Evolutionary conservation across 2,113 vertebrate species (phyloP).

Genomic region (Elephantulus edwardii): DNA sequence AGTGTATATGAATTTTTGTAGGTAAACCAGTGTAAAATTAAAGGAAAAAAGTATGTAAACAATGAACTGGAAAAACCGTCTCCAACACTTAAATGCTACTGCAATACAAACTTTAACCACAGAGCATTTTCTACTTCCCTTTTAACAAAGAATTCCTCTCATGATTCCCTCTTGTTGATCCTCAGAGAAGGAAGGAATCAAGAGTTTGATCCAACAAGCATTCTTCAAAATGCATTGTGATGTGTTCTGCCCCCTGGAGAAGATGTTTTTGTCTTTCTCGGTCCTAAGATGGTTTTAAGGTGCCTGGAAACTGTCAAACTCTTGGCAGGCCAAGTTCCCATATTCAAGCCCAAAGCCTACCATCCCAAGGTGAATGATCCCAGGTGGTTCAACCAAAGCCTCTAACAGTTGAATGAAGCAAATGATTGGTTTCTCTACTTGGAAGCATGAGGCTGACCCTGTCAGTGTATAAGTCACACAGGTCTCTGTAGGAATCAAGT

Average conservation of each 20-base stretch:
- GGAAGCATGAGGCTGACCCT: background rate
- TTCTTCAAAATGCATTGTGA: background rate
- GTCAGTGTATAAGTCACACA: constrained; percentile 23
- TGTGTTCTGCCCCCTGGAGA: background rate
- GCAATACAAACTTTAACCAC: background rate
- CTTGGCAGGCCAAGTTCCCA: too few relatives aligned
- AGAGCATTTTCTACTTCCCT: background rate
- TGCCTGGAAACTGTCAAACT: background rate
- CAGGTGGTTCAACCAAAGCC: background rate
- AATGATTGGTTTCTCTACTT: background rate
- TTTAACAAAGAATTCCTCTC: background rate
- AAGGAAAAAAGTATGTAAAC: too few relatives aligned
- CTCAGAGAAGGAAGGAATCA: background rate
- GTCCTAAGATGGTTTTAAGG: background rate
- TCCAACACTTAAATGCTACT: background rate
- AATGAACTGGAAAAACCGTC: too few relatives aligned
- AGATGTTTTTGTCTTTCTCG: background rate
- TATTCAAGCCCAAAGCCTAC: background rate
- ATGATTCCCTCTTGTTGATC: background rate
- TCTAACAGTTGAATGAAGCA: background rate
- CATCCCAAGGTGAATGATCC: background rate
- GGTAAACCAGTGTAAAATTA: too few relatives aligned
- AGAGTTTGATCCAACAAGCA: too few relatives aligned
- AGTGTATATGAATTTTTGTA: too few relatives aligned
- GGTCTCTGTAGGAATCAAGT: constrained; percentile 63